Conservation (phyloP, 2,888 invertebrate genomes). For the Phaedon cochleariae region DNA sequence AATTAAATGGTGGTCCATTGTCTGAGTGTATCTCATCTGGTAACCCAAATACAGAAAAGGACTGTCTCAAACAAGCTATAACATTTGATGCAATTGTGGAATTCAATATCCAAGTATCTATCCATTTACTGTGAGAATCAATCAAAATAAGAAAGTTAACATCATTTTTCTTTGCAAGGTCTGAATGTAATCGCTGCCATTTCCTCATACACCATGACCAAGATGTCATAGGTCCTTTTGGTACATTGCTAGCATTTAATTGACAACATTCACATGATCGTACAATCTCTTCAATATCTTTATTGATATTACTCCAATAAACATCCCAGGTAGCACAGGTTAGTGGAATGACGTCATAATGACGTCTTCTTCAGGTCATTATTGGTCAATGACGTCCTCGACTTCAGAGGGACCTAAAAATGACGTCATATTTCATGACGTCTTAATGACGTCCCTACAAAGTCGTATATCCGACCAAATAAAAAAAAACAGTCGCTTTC, state of each 20-base stretch:
- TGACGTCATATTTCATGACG: too few species aligned
- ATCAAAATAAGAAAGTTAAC: slow-evolving; percentile 26
- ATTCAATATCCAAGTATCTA: slow-evolving; percentile 34
- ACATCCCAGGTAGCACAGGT: too few species aligned
- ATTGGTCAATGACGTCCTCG: too few species aligned
- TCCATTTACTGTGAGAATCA: slow-evolving; percentile 37
- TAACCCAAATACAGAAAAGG: slow-evolving; percentile 34
- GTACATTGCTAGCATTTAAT: background rate
- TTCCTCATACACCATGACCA: slow-evolving; percentile 8
- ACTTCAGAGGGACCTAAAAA: too few species aligned
- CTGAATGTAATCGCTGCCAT: slow-evolving; percentile 15
- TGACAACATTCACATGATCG: slow-evolving; percentile 17
- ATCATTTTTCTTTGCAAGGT: background rate
- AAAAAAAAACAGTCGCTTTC: too few species aligned
- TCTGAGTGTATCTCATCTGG: slow-evolving; percentile 36
- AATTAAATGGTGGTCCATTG: slow-evolving; percentile 42
- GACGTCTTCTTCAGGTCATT: too few species aligned
- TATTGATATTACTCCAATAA: slow-evolving; percentile 11
- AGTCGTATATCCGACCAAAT: too few species aligned
- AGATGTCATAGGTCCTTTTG: background rate
- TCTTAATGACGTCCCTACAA: too few species aligned
- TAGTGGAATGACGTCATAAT: too few species aligned
- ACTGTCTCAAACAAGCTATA: slow-evolving; percentile 29
- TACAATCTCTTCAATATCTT: slow-evolving; percentile 5
- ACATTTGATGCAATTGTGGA: slow-evolving; percentile 26